These are phyloP conservation scores for Magallana angulata DNA, from an alignment of 1,140 invertebrate species.

Conservation along the genomic window DNA sequence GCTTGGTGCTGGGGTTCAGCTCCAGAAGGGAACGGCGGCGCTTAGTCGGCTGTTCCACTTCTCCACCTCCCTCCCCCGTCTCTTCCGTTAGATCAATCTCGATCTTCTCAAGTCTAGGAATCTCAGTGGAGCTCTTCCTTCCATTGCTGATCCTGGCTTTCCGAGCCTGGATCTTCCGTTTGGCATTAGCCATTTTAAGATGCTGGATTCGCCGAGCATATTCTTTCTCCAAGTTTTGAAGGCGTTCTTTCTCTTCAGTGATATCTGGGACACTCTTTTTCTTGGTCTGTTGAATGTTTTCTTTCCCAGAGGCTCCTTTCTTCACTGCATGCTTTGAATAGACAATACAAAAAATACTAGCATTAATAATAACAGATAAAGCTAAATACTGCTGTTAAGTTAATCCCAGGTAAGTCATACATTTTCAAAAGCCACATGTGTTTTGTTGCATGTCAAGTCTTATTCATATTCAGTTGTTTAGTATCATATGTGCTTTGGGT, in stretches of 20 bases:
- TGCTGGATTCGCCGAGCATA: conserved; percentile 63
- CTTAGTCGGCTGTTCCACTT: conserved; percentile 18
- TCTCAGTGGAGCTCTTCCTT: conserved; percentile 50
- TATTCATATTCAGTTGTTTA: too few species aligned
- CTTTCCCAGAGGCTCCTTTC: background rate
- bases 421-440: too few species aligned
- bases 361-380: too few species aligned
- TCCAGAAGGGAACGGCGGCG: conserved; percentile 68
- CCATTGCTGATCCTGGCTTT: conserved; percentile 7
- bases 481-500: too few species aligned
- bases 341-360: too few species aligned
- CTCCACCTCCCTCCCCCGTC: conserved; percentile 30
- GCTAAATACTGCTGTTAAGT: too few species aligned
- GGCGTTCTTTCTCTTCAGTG: conserved; percentile 60
- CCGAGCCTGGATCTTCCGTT: conserved; percentile 34
- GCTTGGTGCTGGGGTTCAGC: conserved; percentile 67
- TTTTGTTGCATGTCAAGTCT: too few species aligned
- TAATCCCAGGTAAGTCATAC: too few species aligned
- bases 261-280: conserved; percentile 48
- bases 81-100: conserved; percentile 57
- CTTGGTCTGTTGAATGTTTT: conserved; percentile 30
- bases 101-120: conserved; percentile 62
- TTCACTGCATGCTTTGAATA: conserved; percentile 3
- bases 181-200: conserved; percentile 61
- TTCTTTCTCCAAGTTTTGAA: conserved; percentile 62